Evolutionary conservation across 2,888 invertebrate genomes (phyloP).

Genomic region (Phyllotreta cruciferae): DNA sequence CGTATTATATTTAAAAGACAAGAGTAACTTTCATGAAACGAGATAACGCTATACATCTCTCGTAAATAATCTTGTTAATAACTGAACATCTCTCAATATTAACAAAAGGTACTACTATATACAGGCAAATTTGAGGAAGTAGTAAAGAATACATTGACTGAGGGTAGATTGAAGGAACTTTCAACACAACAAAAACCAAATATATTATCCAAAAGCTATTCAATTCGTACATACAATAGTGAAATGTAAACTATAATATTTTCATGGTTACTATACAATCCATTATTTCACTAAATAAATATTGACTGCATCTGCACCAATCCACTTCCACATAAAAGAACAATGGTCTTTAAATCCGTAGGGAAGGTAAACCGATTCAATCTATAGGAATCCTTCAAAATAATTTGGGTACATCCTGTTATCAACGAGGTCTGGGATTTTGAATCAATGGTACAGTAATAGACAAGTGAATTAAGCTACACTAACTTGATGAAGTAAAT

Average conservation of each 20-base stretch:
- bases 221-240: no score
- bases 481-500: constrained; percentile 20
- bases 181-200: no score
- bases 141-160: no score
- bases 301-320: constrained; percentile 6
- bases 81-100: constrained; percentile 16
- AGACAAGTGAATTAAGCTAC: constrained; percentile 18
- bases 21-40: constrained; percentile 43
- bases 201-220: no score
- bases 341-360: constrained; percentile 24
- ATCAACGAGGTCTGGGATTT: constrained; percentile 27
- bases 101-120: constrained; percentile 5
- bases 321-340: constrained; percentile 21
- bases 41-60: constrained; percentile 40
- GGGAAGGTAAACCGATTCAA: constrained; percentile 24
- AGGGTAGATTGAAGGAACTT: no score
- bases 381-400: constrained; percentile 22
- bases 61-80: constrained; percentile 33
- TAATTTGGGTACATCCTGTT: constrained; percentile 29
- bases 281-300: background rate
- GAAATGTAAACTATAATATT: no score
- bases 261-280: no score
- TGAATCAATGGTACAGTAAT: constrained; percentile 18
- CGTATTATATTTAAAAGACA: constrained; percentile 44
- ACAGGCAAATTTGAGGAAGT: background rate